phyloP scores from a whole-genome alignment of 2,113 vertebrate species.

The Coreoperca whiteheadi region DNA sequence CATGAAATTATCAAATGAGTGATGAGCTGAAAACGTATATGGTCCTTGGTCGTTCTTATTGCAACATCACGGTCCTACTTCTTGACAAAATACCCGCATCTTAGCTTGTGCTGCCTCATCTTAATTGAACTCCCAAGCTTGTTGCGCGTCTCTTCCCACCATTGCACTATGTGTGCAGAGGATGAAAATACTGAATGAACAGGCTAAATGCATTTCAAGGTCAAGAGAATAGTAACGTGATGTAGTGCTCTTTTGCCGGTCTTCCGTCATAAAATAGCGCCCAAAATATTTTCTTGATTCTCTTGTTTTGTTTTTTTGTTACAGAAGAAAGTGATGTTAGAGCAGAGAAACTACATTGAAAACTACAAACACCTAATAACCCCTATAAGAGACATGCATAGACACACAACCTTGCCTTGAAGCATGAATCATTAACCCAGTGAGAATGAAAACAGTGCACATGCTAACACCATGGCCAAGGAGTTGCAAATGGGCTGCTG shows the following conservation, averaged over 20 bases:
- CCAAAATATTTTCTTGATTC: constrained; percentile 61
- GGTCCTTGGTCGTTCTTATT: neutral
- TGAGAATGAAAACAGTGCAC: constrained; percentile 37
- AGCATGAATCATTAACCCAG: constrained; percentile 61
- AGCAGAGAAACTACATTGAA: constrained; percentile 24
- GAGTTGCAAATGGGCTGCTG: constrained; percentile 29
- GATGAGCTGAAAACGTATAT: neutral
- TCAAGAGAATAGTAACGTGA: constrained; percentile 22
- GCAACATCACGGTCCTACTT: neutral
- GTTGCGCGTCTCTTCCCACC: neutral
- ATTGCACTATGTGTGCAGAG: constrained; percentile 13
- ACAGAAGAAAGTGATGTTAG: constrained; percentile 32
- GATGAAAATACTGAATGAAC: constrained; percentile 18
- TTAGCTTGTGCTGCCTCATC: constrained; percentile 11
- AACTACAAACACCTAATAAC: constrained; percentile 11
- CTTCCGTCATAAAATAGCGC: neutral
- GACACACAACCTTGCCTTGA: constrained; percentile 42
- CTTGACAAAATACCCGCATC: constrained; percentile 2
- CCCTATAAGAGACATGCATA: neutral
- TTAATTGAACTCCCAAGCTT: neutral
- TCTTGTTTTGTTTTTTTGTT: constrained; percentile 23
- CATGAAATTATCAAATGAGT: neutral
- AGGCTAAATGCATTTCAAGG: constrained; percentile 36
- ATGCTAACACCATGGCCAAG: constrained; percentile 29
- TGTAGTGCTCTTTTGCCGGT: neutral